Percentiles rank a stretch among this genome's conserved stretches.
Evolutionary conservation across 2,888 invertebrate species (phyloP).

Genomic region (Oeneis ivallda): DNA sequence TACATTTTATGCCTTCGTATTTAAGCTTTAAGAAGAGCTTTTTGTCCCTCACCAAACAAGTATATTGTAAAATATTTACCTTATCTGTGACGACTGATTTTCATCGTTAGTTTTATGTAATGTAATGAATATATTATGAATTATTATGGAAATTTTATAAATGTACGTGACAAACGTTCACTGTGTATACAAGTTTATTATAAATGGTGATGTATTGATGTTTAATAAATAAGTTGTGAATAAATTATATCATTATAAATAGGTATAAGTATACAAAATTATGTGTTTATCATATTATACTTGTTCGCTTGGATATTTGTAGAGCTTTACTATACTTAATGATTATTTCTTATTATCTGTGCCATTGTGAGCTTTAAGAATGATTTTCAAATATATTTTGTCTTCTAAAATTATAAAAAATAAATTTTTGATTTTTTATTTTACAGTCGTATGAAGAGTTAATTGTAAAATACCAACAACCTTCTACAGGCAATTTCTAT

Average conservation of each 20-base stretch:
- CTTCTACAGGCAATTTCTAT: too few species aligned
- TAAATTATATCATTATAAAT: constrained; percentile 29
- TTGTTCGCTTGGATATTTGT: constrained; percentile 32
- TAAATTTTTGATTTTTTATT: neutral
- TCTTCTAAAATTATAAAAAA: neutral
- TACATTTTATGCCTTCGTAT: constrained; percentile 37
- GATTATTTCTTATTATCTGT: neutral
- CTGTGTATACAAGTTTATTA: constrained; percentile 65
- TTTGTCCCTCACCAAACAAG: constrained; percentile 32
- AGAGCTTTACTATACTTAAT: neutral
- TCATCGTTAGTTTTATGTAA: constrained; percentile 63
- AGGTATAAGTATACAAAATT: constrained; percentile 28
- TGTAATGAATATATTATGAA: constrained; percentile 44
- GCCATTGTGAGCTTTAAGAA: neutral
- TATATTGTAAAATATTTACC: constrained; percentile 36
- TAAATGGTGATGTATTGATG: constrained; percentile 58
- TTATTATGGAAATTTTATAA: constrained; percentile 63
- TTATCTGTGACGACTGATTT: constrained; percentile 76
- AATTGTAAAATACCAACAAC: too few species aligned
- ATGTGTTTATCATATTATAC: constrained; percentile 20
- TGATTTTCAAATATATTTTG: neutral
- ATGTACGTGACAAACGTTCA: constrained; percentile 57
- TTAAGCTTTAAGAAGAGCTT: constrained; percentile 44
- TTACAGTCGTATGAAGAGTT: neutral
- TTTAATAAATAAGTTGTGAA: constrained; percentile 51